Evolutionary conservation across 2,888 invertebrate genomes (phyloP), one percentile per base, ranked within the genome.

Genomic region (Physocephala rufipes): DNA sequence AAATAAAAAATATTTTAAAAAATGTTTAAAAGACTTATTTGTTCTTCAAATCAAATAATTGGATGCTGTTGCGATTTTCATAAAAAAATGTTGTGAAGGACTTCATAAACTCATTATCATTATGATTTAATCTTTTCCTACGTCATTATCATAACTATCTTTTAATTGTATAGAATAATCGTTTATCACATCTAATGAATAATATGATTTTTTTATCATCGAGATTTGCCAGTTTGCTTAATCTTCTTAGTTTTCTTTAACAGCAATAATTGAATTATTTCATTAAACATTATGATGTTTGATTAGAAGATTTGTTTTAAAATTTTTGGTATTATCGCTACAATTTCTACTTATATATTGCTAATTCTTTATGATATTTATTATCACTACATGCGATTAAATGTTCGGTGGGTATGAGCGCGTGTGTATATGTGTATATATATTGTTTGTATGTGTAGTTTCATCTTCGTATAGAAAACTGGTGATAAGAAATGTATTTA

Each of bases 401-500:
- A 16, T 49, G 62, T 62, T 68, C 30, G 61, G 49, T 68, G 26
- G n/a, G n/a, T n/a, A n/a, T n/a, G n/a, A n/a, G n/a, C n/a, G n/a
- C n/a, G n/a, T n/a, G n/a, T n/a, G n/a, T n/a, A n/a, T n/a, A n/a
- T n/a, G n/a, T n/a, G n/a, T n/a, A n/a, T n/a, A n/a, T n/a, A n/a
- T n/a, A n/a, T n/a, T n/a, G n/a, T n/a, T n/a, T n/a, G n/a, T n/a
- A n/a, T 26, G 49, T 68, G 67, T 68, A 49, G 49, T 61, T 59
- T 68, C 61, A 28, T 36, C 47, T 47, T 58, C n/a, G n/a, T 59
- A 62, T 43, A 5, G 30, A 62, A n/a, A 51, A 16, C 26, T 3
- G 53, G 61, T 30, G 67, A 68, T 68, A 68, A 68, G 47, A 59
- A 47, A 36, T 36, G 36, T 36, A 36, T 36, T 36, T 36, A 36